These are phyloP conservation scores for Luscinia megarhynchos DNA, from an alignment of 2,797 vertebrate species.

Conservation along the genomic window DNA sequence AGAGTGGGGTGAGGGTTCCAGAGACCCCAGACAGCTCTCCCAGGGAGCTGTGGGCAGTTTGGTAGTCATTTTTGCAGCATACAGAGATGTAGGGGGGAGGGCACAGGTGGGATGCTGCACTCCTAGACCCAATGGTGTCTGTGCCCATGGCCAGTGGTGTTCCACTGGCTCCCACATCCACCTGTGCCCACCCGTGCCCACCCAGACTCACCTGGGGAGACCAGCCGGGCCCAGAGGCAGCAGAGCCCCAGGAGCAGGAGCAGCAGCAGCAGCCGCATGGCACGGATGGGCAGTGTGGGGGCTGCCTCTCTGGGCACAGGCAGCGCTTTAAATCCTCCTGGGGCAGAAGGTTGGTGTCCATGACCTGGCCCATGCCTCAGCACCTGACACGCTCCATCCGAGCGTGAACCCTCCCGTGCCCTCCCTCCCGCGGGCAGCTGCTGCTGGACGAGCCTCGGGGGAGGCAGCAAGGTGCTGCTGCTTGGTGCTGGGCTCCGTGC, in stretches of 20 bases:
- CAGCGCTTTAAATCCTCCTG: background rate
- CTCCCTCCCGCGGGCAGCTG: background rate
- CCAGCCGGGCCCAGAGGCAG: constrained; percentile 51
- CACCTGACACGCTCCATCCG: background rate
- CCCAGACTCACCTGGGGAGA: background rate
- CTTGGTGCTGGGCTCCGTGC: background rate
- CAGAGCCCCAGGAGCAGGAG: constrained; percentile 56
- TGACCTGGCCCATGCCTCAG: background rate
- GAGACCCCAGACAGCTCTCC: background rate
- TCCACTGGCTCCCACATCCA: rapidly evolving
- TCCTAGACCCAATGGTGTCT: rapidly evolving
- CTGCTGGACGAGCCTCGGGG: background rate
- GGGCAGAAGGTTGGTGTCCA: background rate
- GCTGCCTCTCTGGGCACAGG: background rate
- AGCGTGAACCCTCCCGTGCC: background rate
- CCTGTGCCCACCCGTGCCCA: background rate
- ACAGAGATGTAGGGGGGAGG: background rate
- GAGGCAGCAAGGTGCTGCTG: background rate
- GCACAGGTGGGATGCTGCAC: background rate
- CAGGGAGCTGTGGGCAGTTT: background rate
- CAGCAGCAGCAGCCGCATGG: constrained; percentile 23
- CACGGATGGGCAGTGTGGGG: rapidly evolving
- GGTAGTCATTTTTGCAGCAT: background rate
- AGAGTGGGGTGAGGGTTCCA: rapidly evolving
- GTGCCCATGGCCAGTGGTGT: rapidly evolving